These are phyloP conservation scores for Pseudomyrmex sp. DNA, from an alignment of 1,140 invertebrate species.

Conservation along the genomic window DNA sequence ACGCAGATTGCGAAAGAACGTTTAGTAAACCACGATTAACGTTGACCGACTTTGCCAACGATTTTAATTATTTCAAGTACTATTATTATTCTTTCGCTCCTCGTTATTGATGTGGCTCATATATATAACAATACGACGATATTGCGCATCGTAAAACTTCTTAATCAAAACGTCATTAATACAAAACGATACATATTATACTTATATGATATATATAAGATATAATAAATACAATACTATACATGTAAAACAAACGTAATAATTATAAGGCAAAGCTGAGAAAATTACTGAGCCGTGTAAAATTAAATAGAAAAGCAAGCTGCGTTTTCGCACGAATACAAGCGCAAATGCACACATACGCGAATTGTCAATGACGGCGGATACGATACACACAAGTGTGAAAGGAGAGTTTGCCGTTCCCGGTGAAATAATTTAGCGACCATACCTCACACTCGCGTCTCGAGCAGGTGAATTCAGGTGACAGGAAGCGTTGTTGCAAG, in stretches of 20 bases:
- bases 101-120: constrained; percentile 38
- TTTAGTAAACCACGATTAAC: constrained; percentile 22
- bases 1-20: constrained; percentile 7
- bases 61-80: not conserved
- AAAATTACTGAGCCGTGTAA: not conserved
- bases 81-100: not conserved
- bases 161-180: constrained; percentile 11
- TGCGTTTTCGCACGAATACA: not conserved
- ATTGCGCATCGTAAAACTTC: not conserved
- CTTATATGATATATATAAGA: not conserved
- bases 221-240: not conserved
- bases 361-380: constrained; percentile 10
- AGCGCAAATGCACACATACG: not conserved
- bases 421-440: constrained; percentile 60
- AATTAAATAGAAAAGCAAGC: not conserved
- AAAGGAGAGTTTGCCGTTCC: constrained; percentile 29
- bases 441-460: constrained; percentile 27
- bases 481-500: constrained; percentile 6
- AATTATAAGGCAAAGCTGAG: not conserved
- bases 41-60: constrained; percentile 10
- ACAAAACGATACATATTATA: not conserved
- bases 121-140: not conserved
- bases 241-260: not conserved
- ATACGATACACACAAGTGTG: not conserved
- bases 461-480: constrained; percentile 31